Evolutionary conservation across 1,140 invertebrate species (phyloP).

Genomic region (Drosophila ogumai): DNA sequence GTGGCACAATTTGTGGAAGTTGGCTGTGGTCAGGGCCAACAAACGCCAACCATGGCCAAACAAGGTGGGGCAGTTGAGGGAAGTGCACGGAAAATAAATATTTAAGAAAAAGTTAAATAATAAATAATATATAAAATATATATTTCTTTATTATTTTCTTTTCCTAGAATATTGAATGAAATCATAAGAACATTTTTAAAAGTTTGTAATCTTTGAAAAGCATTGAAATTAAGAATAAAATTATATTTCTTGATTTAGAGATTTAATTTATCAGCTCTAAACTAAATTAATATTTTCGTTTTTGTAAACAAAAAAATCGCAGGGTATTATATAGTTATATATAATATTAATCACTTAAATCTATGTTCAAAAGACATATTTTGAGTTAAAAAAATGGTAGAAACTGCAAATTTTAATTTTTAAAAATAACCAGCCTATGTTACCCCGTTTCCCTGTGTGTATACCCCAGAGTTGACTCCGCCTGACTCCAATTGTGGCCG

Average conservation of each 20-base stretch:
- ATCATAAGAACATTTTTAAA: too few relatives aligned
- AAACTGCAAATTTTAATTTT: not conserved
- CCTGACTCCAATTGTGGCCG: conserved; percentile 64
- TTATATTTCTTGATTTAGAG: too few relatives aligned
- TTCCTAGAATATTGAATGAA: too few relatives aligned
- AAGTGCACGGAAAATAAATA: not conserved
- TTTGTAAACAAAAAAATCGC: too few relatives aligned
- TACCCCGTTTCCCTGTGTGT: not conserved
- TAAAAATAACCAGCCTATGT: not conserved
- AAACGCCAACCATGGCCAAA: conserved; percentile 28
- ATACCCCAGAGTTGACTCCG: conserved; percentile 12
- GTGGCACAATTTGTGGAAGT: conserved; percentile 78
- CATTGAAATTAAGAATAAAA: too few relatives aligned
- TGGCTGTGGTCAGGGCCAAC: conserved; percentile 84
- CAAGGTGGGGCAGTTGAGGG: not conserved
- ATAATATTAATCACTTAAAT: too few relatives aligned
- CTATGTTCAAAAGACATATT: too few relatives aligned
- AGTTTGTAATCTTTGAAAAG: too few relatives aligned
- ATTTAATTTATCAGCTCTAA: too few relatives aligned
- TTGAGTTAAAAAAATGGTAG: not conserved
- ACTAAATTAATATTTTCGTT: too few relatives aligned
- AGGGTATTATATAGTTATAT: too few relatives aligned
- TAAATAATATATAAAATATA: not conserved
- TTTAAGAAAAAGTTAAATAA: not conserved
- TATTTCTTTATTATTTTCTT: too few relatives aligned